Percentiles rank a stretch among this genome's conserved stretches.
Evolutionary conservation across 2,797 vertebrate genomes (phyloP).

Genomic region (Crypturellus tataupa): DNA sequence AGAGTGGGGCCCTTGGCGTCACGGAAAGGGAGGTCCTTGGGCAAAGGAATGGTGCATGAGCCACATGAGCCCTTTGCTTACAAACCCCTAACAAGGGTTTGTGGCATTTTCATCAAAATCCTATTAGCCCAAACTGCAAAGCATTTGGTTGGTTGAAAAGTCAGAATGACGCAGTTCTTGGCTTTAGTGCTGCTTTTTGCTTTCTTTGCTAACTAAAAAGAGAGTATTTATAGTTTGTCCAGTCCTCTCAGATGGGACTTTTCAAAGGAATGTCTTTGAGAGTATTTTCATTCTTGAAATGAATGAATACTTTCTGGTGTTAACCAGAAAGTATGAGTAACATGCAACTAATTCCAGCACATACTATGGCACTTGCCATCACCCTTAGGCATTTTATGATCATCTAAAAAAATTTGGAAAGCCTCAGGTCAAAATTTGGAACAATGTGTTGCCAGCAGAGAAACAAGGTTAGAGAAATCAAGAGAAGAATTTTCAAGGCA

Average conservation of each 20-base stretch:
- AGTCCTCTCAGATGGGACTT: neutral
- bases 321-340: neutral
- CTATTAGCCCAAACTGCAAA: neutral
- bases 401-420: neutral
- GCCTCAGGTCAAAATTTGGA: neutral
- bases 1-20: neutral
- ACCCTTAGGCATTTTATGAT: neutral
- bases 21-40: neutral
- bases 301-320: too few species aligned
- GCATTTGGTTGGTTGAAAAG: rapidly evolving
- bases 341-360: neutral
- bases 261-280: neutral
- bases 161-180: neutral
- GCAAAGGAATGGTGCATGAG: rapidly evolving
- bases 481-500: neutral
- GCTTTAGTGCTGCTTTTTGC: neutral
- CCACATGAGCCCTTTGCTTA: neutral
- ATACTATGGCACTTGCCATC: neutral
- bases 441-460: neutral
- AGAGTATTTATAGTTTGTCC: neutral
- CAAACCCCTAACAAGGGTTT: neutral
- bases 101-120: neutral
- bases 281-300: neutral
- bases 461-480: neutral
- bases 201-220: neutral